phyloP scores from a whole-genome alignment of 2,113 vertebrate species.

The Manacus vitellinus region DNA sequence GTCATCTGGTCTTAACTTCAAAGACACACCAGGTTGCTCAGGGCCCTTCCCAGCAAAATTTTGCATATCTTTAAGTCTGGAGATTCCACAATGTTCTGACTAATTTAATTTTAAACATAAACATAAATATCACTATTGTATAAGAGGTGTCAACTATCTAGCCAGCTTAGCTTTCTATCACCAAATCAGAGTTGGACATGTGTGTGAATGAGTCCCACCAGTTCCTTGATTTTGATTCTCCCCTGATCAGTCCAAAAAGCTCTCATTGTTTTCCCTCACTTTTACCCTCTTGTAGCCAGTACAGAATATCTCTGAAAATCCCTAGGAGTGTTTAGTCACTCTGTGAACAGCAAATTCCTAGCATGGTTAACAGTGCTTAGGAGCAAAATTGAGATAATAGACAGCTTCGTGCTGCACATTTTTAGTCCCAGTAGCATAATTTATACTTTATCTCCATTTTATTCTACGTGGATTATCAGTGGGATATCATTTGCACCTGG shows the following conservation, averaged over 20 bases:
- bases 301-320: background rate
- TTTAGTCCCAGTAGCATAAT: background rate
- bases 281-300: background rate
- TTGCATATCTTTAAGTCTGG: background rate
- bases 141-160: background rate
- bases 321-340: background rate
- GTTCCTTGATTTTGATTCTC: background rate
- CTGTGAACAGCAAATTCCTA: background rate
- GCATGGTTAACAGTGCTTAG: background rate
- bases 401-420: background rate
- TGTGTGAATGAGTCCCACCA: background rate
- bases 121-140: background rate
- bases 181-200: background rate
- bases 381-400: background rate
- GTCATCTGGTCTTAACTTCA: background rate
- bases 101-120: background rate
- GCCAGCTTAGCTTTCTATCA: background rate
- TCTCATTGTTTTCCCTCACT: background rate
- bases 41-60: background rate
- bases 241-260: background rate
- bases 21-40: background rate
- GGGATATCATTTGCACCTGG: background rate
- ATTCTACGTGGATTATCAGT: background rate
- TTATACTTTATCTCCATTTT: background rate
- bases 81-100: background rate